Conservation (phyloP, 2,888 invertebrate genomes). For the Epinotia nisella region DNA sequence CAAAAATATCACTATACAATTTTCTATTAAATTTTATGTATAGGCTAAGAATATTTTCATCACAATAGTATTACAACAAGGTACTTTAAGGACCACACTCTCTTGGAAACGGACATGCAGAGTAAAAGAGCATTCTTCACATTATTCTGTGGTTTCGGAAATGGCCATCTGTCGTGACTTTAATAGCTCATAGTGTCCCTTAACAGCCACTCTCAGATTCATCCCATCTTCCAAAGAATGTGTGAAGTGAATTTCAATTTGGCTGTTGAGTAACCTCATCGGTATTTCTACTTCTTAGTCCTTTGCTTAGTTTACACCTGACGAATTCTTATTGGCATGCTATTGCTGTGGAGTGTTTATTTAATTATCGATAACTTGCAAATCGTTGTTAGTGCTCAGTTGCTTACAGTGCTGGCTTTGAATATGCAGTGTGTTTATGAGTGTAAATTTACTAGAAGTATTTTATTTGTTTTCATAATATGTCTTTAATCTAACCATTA, state of each 20-base stretch:
- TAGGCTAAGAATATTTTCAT: constrained; percentile 18
- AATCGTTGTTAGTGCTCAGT: neutral
- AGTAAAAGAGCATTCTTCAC: neutral
- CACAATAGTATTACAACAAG: constrained; percentile 8
- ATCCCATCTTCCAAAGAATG: neutral
- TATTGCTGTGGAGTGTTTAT: neutral
- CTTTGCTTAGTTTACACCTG: constrained; percentile 24
- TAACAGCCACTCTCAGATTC: neutral
- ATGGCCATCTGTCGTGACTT: neutral
- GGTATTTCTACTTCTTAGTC: neutral
- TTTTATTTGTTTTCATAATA: too few species aligned
- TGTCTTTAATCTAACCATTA: neutral
- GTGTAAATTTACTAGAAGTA: neutral
- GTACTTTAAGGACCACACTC: constrained; percentile 4
- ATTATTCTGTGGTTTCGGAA: neutral
- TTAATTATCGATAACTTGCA: constrained; percentile 12
- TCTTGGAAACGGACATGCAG: neutral
- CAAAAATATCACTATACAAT: constrained; percentile 26
- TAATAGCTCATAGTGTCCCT: constrained; percentile 9
- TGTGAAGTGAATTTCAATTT: neutral
- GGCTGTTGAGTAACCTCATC: too few species aligned
- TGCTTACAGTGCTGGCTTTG: neutral
- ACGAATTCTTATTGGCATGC: neutral
- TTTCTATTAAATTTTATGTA: constrained; percentile 22
- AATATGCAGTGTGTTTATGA: neutral